Conservation (phyloP, 2,888 invertebrate genomes). For the Scrobipalpa atriplicella region DNA sequence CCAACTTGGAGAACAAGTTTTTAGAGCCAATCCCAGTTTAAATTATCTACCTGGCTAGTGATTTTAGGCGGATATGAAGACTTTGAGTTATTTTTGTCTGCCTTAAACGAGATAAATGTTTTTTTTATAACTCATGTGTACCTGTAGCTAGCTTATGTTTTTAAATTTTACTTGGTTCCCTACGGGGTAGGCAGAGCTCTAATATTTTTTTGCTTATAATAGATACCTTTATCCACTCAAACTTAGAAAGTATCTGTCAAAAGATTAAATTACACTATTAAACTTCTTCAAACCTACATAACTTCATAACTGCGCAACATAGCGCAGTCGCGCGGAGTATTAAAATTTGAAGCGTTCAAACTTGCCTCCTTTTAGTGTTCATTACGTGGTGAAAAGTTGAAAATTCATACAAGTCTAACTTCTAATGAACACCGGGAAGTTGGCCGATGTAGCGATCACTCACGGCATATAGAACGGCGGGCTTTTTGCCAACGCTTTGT, state of each 20-base stretch:
- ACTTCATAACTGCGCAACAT: constrained; percentile 56
- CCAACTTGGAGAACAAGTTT: constrained; percentile 41
- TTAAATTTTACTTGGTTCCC: too few relatives aligned
- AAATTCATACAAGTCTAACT: constrained; percentile 80
- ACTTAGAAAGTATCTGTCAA: too few relatives aligned
- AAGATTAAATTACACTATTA: constrained; percentile 4
- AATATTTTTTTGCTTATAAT: too few relatives aligned
- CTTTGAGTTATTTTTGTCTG: neutral
- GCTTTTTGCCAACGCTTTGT: constrained; percentile 9
- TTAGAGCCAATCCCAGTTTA: constrained; percentile 31
- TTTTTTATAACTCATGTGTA: too few relatives aligned
- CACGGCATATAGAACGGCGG: neutral
- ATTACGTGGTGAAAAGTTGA: constrained; percentile 75
- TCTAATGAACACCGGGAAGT: constrained; percentile 80
- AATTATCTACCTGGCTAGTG: constrained; percentile 28
- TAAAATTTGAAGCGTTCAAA: constrained; percentile 80
- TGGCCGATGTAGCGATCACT: constrained; percentile 45
- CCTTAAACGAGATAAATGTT: neutral
- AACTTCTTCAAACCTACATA: neutral
- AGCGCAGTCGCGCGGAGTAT: constrained; percentile 60
- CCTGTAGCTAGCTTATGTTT: too few relatives aligned
- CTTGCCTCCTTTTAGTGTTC: constrained; percentile 80
- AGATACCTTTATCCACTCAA: too few relatives aligned
- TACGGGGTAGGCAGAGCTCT: too few relatives aligned
- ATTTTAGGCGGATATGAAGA: constrained; percentile 18